Evolutionary conservation across 2,113 vertebrate genomes (phyloP).

Genomic region (Cyrtonyx montezumae): DNA sequence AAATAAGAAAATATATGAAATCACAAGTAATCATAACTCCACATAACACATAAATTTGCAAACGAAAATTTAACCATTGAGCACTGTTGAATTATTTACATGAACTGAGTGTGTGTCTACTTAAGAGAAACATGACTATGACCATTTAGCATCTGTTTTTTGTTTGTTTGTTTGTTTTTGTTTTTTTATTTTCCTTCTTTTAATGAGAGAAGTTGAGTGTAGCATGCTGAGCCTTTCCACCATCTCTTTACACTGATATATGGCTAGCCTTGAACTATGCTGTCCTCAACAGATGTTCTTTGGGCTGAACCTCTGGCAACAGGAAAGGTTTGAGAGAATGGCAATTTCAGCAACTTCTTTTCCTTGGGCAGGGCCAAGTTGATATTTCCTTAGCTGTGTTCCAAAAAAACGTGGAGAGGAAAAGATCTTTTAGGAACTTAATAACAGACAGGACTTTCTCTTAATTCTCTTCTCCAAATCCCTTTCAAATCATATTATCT

Average conservation of each 20-base stretch:
- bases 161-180: neutral
- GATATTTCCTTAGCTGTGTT: slow-evolving; percentile 19
- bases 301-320: slow-evolving; percentile 21
- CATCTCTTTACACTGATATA: neutral
- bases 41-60: neutral
- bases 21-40: neutral
- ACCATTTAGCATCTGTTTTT: neutral
- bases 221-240: neutral
- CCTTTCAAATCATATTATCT: neutral
- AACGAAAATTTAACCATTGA: neutral
- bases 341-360: slow-evolving; percentile 56
- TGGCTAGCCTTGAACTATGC: slow-evolving; percentile 8
- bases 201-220: neutral
- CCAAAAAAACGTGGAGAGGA: neutral
- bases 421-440: neutral
- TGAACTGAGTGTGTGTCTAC: neutral
- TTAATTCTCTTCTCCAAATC: neutral
- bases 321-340: slow-evolving; percentile 11
- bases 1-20: neutral
- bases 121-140: neutral
- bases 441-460: neutral
- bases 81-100: neutral
- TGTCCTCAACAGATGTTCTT: neutral
- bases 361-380: slow-evolving; percentile 12
- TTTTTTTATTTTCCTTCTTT: neutral